Evolutionary conservation across 2,797 vertebrate genomes (phyloP), one percentile per base, ranked within the genome.

Genomic region (Sciaenops ocellatus): DNA sequence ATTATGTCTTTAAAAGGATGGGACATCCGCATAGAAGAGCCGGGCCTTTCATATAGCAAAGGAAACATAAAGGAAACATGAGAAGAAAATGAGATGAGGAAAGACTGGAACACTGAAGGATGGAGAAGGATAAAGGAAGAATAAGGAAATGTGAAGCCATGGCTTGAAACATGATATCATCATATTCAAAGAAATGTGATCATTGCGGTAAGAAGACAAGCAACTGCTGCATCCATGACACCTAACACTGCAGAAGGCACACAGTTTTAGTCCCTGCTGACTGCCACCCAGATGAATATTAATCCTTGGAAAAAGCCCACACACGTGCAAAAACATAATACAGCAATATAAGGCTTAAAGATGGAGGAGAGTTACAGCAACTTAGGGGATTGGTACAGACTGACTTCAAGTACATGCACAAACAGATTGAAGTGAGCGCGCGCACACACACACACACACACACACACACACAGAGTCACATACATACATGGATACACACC

Each of bases 301-400:
- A 91, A 91, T 85, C 75, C 71, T 71, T 85, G 83, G 90, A 84
- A 85, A 79, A 84, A 85, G 51, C 54, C 38, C 47, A 69, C 61
- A 69, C 78, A 86, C 75, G 48, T 87, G 81, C 83, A 79, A 66
- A 67, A 86, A 79, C 70, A 65, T 74, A 82, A 84, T 79, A 86
- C 46, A 26, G 84, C 85, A 88, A 89, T 76, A 59, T 70, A 77
- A 83, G 34, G 42, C 67, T 75, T 50, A 64, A 9, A 76, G 52
- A 52, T 4, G 16, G 82, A 64, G 69, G 80, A 78, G 30, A 79
- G 81, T 79, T 85, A 73, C 76, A 74, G 60, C 38, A 56, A 75
- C 30, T 51, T 46, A 26, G 69, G 81, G 55, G 70, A 60, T 79
- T 26, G 48, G 24, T 66, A 26, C 61, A 64, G 46, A 68, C 67